These are phyloP conservation scores for Heterotis niloticus DNA, from an alignment of 2,113 vertebrate species.

Conservation along the genomic window DNA sequence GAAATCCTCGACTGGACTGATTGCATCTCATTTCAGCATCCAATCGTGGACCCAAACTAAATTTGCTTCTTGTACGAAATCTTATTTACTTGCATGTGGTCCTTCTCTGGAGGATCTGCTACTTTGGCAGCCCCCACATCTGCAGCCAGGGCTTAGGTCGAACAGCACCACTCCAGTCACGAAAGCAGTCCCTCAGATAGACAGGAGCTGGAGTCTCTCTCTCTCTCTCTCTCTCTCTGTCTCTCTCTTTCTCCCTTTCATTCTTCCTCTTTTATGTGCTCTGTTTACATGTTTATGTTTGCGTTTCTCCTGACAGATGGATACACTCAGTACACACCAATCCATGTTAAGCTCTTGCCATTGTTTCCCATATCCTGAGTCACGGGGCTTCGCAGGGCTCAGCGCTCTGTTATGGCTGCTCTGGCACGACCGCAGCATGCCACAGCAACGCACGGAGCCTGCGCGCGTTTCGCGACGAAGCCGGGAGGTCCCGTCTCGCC, in stretches of 20 bases:
- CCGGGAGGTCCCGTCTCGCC: neutral
- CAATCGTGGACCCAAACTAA: too few species aligned
- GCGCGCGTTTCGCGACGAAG: too few species aligned
- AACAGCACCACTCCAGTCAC: too few species aligned
- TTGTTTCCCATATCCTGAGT: neutral
- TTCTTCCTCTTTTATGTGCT: neutral
- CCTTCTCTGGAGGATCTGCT: too few species aligned
- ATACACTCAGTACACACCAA: neutral
- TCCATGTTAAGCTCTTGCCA: neutral
- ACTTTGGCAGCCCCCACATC: too few species aligned
- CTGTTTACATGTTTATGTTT: neutral
- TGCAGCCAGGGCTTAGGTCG: too few species aligned
- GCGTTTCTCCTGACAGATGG: neutral
- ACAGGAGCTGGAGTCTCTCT: neutral
- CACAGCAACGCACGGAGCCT: neutral
- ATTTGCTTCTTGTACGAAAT: too few species aligned
- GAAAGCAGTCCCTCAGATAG: too few species aligned
- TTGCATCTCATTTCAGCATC: too few species aligned
- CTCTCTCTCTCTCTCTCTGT: neutral
- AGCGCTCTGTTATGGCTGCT: neutral
- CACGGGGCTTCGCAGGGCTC: neutral
- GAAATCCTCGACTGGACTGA: too few species aligned
- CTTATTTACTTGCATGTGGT: too few species aligned
- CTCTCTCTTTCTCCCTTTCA: constrained; percentile 21
- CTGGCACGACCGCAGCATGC: neutral